phyloP scores from a whole-genome alignment of 2,113 vertebrate genomes.

The Eonycteris spelaea region DNA sequence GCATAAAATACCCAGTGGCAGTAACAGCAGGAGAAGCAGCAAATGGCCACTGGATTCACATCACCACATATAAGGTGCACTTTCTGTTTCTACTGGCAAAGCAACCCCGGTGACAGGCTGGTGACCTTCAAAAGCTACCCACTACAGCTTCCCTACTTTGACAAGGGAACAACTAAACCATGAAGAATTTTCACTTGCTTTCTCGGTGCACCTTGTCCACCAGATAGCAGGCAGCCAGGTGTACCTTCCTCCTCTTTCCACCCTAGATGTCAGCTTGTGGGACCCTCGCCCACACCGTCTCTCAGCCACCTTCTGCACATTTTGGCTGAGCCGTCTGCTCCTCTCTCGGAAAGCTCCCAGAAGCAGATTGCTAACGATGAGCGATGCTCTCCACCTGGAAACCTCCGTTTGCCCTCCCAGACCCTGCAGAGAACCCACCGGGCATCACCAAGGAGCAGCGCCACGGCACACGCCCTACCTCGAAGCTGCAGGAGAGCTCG shows the following conservation, averaged over 20 bases:
- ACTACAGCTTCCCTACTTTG: not conserved
- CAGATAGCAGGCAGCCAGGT: fast-evolving
- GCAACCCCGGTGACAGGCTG: not conserved
- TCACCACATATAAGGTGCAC: not conserved
- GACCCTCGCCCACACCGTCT: fast-evolving
- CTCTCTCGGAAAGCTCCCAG: not conserved
- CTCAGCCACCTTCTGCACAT: not conserved
- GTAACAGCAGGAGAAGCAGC: not conserved
- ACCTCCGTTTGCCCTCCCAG: not conserved
- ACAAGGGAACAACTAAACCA: not conserved
- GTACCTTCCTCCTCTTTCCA: too few relatives aligned
- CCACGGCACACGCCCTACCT: constrained; percentile 78
- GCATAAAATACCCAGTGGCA: not conserved
- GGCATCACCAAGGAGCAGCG: not conserved
- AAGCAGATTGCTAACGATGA: not conserved
- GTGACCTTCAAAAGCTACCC: not conserved
- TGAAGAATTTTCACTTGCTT: not conserved
- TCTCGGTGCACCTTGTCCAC: not conserved
- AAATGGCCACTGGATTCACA: not conserved
- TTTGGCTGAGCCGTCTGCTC: not conserved
- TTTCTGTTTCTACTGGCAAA: not conserved
- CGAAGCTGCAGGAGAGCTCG: constrained; percentile 86
- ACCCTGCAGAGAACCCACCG: not conserved
- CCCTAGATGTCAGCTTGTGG: not conserved
- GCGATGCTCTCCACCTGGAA: not conserved